These are phyloP conservation scores for Poecilia picta DNA, from an alignment of 2,797 vertebrate species.

Conservation along the genomic window DNA sequence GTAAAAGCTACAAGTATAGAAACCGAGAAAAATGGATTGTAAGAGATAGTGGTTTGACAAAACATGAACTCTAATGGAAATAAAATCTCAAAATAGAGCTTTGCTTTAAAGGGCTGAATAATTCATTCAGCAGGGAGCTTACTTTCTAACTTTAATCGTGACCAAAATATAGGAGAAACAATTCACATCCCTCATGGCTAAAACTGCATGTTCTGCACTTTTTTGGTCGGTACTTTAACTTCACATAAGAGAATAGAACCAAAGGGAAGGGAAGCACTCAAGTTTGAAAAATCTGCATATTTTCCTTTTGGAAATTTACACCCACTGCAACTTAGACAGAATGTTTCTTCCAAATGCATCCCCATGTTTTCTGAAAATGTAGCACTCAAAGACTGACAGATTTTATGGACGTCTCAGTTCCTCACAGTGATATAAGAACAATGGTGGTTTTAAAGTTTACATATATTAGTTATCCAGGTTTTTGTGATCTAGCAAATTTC, in stretches of 20 bases:
- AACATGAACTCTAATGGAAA: not conserved
- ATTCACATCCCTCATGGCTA: conserved; percentile 28
- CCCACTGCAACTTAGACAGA: not conserved
- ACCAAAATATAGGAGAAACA: not conserved
- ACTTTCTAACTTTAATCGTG: not conserved
- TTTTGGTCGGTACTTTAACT: not conserved
- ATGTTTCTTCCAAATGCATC: not conserved
- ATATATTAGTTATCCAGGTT: not conserved
- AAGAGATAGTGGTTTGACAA: conserved; percentile 12
- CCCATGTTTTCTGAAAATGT: not conserved
- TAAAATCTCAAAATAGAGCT: not conserved
- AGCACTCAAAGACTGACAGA: not conserved
- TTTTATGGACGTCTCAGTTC: not conserved
- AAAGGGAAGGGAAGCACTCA: not conserved
- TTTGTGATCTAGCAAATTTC: not conserved
- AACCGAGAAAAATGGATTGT: not conserved
- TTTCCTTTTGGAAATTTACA: not conserved
- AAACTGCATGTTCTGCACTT: conserved; percentile 41
- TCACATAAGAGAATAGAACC: not conserved
- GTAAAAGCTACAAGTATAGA: conserved; percentile 6
- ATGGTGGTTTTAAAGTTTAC: not conserved
- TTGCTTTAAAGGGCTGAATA: not conserved
- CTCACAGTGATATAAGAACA: not conserved
- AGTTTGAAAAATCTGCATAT: not conserved
- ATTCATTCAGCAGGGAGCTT: not conserved